phyloP scores from a whole-genome alignment of 2,797 vertebrate species.

The Pseudomugil tenellus region DNA sequence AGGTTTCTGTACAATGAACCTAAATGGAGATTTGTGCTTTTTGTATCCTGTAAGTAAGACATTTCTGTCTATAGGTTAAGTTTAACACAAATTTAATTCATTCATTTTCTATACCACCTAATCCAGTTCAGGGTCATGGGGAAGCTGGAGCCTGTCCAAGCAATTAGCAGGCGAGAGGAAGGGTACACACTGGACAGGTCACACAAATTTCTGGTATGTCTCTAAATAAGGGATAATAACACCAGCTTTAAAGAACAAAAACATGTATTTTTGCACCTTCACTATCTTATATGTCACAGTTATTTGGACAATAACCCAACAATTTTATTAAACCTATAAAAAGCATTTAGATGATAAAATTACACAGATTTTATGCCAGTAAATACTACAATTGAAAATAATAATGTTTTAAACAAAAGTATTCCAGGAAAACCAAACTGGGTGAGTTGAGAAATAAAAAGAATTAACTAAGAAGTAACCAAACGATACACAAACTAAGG shows the following conservation, averaged over 20 bases:
- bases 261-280: conserved; percentile 18
- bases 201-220: not conserved
- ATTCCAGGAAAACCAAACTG: too few relatives aligned
- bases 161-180: too few relatives aligned
- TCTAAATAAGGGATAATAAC: conserved; percentile 3
- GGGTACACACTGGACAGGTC: too few relatives aligned
- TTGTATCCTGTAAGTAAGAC: conserved; percentile 10
- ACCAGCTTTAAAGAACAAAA: conserved; percentile 15
- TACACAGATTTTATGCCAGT: not conserved
- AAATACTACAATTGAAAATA: not conserved
- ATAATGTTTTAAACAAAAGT: not conserved
- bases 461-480: not conserved
- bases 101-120: too few relatives aligned
- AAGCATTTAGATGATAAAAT: not conserved
- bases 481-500: too few relatives aligned
- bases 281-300: conserved; percentile 19
- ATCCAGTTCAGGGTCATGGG: too few relatives aligned
- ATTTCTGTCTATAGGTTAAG: conserved; percentile 47
- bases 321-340: not conserved
- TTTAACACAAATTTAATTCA: conserved; percentile 40
- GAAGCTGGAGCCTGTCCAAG: too few relatives aligned
- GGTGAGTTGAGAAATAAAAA: too few relatives aligned
- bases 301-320: conserved; percentile 20
- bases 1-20: conserved; percentile 94
- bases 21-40: too few relatives aligned